These are phyloP conservation scores for Drosophila koepferae DNA, from an alignment of 2,888 invertebrate genomes.

Conservation along the genomic window DNA sequence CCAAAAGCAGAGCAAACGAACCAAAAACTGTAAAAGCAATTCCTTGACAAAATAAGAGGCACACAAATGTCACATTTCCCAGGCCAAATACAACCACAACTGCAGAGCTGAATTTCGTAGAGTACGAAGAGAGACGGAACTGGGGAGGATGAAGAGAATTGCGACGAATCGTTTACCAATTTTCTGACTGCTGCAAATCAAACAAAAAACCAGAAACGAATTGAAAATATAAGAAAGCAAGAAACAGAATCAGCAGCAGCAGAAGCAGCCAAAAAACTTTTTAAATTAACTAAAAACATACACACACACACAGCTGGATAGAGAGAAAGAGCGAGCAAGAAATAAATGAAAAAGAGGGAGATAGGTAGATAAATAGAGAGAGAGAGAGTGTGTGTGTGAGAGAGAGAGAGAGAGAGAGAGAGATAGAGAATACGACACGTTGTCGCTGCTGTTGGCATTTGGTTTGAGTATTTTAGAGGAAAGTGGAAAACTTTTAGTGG, in stretches of 20 bases:
- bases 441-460: slow-evolving; percentile 76
- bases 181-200: slow-evolving; percentile 79
- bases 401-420: neutral
- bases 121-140: neutral
- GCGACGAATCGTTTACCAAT: slow-evolving; percentile 79
- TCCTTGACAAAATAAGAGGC: slow-evolving; percentile 73
- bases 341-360: neutral
- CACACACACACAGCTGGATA: slow-evolving; percentile 29
- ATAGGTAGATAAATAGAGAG: neutral
- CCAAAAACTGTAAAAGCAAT: slow-evolving; percentile 75
- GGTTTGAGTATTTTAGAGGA: slow-evolving; percentile 78
- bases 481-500: slow-evolving; percentile 81
- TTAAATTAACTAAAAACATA: slow-evolving; percentile 77
- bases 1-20: slow-evolving; percentile 67
- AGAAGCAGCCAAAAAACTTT: slow-evolving; percentile 66
- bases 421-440: slow-evolving; percentile 49
- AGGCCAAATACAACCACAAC: slow-evolving; percentile 63
- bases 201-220: slow-evolving; percentile 58
- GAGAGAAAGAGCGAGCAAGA: slow-evolving; percentile 1
- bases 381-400: too few species aligned
- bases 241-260: slow-evolving; percentile 48
- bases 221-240: slow-evolving; percentile 44
- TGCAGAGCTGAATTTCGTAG: slow-evolving; percentile 45
- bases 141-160: slow-evolving; percentile 32
- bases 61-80: slow-evolving; percentile 78